These are phyloP conservation scores for Ophonus ardosiacus DNA, from an alignment of 2,888 invertebrate species.

Conservation along the genomic window DNA sequence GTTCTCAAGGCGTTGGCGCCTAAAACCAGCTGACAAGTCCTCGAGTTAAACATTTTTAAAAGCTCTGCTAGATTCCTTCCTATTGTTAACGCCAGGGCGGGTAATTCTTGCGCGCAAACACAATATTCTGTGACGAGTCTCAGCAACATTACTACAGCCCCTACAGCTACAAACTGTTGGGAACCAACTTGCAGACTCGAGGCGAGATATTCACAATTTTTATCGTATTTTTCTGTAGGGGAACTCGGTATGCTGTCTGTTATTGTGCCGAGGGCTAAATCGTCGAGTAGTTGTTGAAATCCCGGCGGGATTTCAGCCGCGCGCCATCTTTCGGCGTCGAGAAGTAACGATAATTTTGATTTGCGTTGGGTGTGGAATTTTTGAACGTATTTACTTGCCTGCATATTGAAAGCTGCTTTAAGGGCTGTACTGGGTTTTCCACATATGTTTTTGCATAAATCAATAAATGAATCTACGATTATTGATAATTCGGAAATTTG, in stretches of 20 bases:
- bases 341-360: constrained; percentile 87
- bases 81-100: constrained; percentile 88
- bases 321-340: constrained; percentile 96
- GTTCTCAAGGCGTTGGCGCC: constrained; percentile 97
- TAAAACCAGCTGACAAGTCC: constrained; percentile 94
- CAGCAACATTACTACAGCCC: constrained; percentile 90
- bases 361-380: constrained; percentile 94
- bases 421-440: constrained; percentile 88
- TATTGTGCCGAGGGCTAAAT: constrained; percentile 78
- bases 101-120: constrained; percentile 86
- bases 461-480: constrained; percentile 88
- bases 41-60: constrained; percentile 90
- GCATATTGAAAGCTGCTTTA: constrained; percentile 88
- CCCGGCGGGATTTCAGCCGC: constrained; percentile 93
- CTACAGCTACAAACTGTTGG: constrained; percentile 86
- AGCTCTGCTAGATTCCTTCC: constrained; percentile 93
- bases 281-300: constrained; percentile 90
- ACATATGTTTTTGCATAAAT: constrained; percentile 85
- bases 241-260: constrained; percentile 72
- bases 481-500: constrained; percentile 88
- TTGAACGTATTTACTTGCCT: constrained; percentile 94
- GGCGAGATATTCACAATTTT: constrained; percentile 68
- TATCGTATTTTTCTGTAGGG: constrained; percentile 69
- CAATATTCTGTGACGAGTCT: constrained; percentile 96
- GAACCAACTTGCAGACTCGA: constrained; percentile 70